Percentiles rank a stretch among this genome's conserved stretches.
These are phyloP conservation scores for Archegozetes longisetosus DNA, from an alignment of 1,140 invertebrate species.

Conservation along the genomic window DNA sequence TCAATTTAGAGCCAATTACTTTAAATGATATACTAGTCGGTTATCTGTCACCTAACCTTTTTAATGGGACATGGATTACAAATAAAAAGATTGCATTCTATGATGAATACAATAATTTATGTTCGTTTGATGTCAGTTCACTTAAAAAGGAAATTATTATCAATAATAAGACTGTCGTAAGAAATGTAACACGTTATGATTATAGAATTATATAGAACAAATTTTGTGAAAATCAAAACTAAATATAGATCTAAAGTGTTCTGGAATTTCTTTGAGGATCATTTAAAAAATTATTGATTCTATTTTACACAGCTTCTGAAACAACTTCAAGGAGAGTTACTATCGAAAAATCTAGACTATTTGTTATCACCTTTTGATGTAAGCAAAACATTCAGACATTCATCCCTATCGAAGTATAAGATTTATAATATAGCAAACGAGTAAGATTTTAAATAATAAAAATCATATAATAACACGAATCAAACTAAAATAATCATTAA, in stretches of 20 bases:
- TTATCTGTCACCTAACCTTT: background rate
- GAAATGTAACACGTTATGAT: too few relatives aligned
- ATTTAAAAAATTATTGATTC: too few relatives aligned
- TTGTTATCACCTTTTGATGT: background rate
- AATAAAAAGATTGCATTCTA: constrained; percentile 2
- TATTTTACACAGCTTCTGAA: background rate
- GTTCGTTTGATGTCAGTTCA: background rate
- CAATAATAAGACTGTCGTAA: background rate
- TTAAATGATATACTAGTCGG: background rate
- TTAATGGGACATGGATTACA: constrained; percentile 8
- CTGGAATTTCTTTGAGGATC: too few relatives aligned
- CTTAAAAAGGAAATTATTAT: background rate
- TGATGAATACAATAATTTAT: constrained; percentile 8
- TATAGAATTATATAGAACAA: too few relatives aligned
- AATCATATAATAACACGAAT: too few relatives aligned
- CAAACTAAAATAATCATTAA: too few relatives aligned
- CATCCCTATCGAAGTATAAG: background rate
- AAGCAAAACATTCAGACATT: constrained; percentile 10
- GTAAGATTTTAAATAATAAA: too few relatives aligned
- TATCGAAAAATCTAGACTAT: constrained; percentile 7
- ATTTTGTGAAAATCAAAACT: too few relatives aligned
- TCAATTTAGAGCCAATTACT: background rate
- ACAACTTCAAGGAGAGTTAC: background rate
- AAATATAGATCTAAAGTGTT: too few relatives aligned
- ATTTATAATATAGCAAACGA: constrained; percentile 7